phyloP scores from a whole-genome alignment of 2,797 vertebrate species.

The Sarcoramphus papa region DNA sequence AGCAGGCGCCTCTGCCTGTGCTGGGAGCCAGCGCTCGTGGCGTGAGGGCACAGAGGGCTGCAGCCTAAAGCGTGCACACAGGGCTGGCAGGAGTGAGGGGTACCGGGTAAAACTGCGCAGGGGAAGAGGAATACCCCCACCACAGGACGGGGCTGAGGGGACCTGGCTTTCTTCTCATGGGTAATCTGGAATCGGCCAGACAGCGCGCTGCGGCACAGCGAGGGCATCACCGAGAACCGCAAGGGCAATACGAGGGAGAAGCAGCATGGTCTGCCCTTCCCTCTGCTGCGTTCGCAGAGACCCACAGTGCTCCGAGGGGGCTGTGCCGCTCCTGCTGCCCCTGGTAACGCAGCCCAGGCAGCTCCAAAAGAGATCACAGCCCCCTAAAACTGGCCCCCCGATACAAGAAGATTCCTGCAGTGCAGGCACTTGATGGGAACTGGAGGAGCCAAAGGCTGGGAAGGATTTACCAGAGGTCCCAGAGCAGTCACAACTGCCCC shows the following conservation, averaged over 20 bases:
- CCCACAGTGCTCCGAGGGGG: background rate
- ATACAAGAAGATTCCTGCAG: background rate
- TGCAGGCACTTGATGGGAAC: background rate
- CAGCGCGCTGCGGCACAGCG: accelerated
- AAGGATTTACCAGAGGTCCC: background rate
- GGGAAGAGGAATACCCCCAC: too few relatives aligned
- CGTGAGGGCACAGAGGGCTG: accelerated
- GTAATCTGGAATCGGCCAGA: accelerated
- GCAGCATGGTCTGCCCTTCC: background rate
- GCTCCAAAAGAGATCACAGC: background rate
- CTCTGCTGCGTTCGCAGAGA: background rate
- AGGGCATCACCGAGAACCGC: accelerated
- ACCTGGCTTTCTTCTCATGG: too few relatives aligned
- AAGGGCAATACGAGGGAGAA: background rate
- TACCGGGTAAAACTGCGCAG: background rate
- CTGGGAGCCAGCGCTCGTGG: background rate
- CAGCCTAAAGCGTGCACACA: accelerated
- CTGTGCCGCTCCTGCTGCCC: background rate
- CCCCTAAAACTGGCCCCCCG: background rate
- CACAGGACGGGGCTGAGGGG: too few relatives aligned
- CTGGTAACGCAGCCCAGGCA: background rate
- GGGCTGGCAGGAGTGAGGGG: background rate
- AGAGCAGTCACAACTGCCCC: background rate
- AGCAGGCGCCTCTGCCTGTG: background rate
- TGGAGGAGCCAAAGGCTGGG: background rate